Percentiles rank a stretch among this genome's conserved stretches.
Conservation (phyloP, 1,140 invertebrate genomes). For the Phymorhynchus buccinoides region DNA sequence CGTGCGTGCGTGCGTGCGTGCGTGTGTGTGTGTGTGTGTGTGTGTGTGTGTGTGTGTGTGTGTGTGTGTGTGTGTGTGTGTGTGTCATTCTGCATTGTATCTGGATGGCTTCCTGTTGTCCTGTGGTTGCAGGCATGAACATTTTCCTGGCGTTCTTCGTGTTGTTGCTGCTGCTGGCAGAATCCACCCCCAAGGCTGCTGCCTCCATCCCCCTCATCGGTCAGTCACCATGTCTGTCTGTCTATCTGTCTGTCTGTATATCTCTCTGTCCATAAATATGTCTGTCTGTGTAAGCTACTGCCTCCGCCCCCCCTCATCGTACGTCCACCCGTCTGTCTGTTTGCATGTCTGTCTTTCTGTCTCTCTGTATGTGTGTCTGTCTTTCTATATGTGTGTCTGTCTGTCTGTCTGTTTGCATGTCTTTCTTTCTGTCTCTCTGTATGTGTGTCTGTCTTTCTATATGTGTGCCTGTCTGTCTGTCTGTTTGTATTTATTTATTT, state of each 20-base stretch:
- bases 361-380: too few relatives aligned
- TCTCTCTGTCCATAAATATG: not conserved
- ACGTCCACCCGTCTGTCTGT: not conserved
- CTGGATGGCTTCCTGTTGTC: not conserved
- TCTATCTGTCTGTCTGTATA: not conserved
- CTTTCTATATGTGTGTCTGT: too few relatives aligned
- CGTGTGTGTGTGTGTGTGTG: not conserved
- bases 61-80: not conserved
- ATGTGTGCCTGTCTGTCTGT: too few relatives aligned
- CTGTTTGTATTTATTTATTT: too few relatives aligned
- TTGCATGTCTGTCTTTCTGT: too few relatives aligned
- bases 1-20: not conserved
- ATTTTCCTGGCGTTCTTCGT: conserved; percentile 73
- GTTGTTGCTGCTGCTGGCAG: conserved; percentile 68
- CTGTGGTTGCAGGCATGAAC: conserved; percentile 66
- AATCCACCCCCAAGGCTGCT: conserved; percentile 72
- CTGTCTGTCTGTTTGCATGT: too few relatives aligned
- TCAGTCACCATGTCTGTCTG: conserved; percentile 50
- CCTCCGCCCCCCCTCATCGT: not conserved
- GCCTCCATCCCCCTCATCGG: conserved; percentile 72
- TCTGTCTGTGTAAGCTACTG: not conserved
- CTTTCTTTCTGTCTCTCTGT: too few relatives aligned
- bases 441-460: too few relatives aligned
- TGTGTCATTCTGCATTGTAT: not conserved
- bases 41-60: not conserved